A percentile compares a stretch with the other conserved stretches of the same genome.
Evolutionary conservation across 1,140 invertebrate species (phyloP).

Genomic region (Drosophila nikananu): DNA sequence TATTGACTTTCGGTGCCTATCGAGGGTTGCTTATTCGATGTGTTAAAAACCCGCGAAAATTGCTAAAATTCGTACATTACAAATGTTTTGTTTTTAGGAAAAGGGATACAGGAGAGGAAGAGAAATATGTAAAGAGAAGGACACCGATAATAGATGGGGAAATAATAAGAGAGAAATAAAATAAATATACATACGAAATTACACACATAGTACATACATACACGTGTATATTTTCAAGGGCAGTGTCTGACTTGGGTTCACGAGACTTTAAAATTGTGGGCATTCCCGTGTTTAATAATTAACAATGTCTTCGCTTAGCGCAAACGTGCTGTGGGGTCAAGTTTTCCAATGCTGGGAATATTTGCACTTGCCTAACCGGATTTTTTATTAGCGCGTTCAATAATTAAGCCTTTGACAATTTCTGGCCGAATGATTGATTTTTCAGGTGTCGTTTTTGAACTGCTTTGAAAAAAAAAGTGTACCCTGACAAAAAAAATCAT

Average conservation of each 20-base stretch:
- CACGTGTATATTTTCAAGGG: background rate
- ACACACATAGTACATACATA: too few species aligned
- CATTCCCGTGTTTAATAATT: constrained; percentile 30
- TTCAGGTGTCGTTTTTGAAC: background rate
- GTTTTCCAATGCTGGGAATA: constrained; percentile 25
- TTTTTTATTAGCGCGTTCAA: constrained; percentile 9
- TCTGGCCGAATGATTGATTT: background rate
- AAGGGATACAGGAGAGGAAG: too few species aligned
- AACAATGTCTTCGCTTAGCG: background rate
- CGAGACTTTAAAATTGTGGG: constrained; percentile 21
- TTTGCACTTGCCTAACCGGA: constrained; percentile 8
- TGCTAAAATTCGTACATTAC: too few species aligned
- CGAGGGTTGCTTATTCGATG: too few species aligned
- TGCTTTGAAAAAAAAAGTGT: background rate
- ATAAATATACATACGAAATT: too few species aligned
- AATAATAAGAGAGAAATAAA: too few species aligned
- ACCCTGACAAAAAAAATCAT: too few species aligned
- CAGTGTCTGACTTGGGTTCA: constrained; percentile 28
- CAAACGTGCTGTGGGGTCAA: constrained; percentile 17
- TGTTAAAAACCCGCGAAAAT: too few species aligned
- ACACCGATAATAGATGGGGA: too few species aligned
- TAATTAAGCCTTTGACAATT: background rate
- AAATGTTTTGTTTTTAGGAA: too few species aligned
- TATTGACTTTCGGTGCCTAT: background rate
- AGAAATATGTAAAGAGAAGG: too few species aligned